These are phyloP conservation scores for Eulithis testata DNA, from an alignment of 2,888 invertebrate genomes.

Conservation along the genomic window DNA sequence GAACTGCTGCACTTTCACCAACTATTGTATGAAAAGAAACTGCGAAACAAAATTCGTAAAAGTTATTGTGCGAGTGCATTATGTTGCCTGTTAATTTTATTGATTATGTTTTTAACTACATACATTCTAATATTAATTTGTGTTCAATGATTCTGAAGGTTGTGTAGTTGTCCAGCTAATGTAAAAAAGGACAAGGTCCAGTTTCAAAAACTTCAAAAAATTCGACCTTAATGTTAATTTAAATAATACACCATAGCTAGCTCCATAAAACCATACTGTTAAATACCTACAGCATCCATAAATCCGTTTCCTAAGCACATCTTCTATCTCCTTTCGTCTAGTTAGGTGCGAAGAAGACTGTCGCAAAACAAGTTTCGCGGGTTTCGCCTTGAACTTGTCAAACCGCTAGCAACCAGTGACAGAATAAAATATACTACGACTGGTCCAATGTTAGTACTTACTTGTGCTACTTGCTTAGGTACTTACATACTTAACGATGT, in stretches of 20 bases:
- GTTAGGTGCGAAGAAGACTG: slow-evolving; percentile 42
- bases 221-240: slow-evolving; percentile 3
- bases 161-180: no score
- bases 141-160: no score
- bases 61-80: slow-evolving; percentile 20
- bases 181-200: neutral
- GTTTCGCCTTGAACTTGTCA: slow-evolving; percentile 61
- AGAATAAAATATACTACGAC: slow-evolving; percentile 24
- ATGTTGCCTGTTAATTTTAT: slow-evolving; percentile 1
- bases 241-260: slow-evolving; percentile 19
- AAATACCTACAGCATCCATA: slow-evolving; percentile 26
- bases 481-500: no score
- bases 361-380: slow-evolving; percentile 56
- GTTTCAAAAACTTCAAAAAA: neutral
- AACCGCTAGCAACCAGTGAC: slow-evolving; percentile 48
- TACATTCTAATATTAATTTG: no score
- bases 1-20: slow-evolving; percentile 40
- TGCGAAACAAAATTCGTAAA: slow-evolving; percentile 35
- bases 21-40: slow-evolving; percentile 39
- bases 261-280: slow-evolving; percentile 26
- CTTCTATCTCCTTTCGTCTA: slow-evolving; percentile 39
- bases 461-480: slow-evolving; percentile 11
- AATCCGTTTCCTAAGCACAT: slow-evolving; percentile 42
- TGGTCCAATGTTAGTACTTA: slow-evolving; percentile 12
- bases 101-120: slow-evolving; percentile 8